Conservation (phyloP, 2,888 invertebrate genomes). For the Chironomus tentans region DNA sequence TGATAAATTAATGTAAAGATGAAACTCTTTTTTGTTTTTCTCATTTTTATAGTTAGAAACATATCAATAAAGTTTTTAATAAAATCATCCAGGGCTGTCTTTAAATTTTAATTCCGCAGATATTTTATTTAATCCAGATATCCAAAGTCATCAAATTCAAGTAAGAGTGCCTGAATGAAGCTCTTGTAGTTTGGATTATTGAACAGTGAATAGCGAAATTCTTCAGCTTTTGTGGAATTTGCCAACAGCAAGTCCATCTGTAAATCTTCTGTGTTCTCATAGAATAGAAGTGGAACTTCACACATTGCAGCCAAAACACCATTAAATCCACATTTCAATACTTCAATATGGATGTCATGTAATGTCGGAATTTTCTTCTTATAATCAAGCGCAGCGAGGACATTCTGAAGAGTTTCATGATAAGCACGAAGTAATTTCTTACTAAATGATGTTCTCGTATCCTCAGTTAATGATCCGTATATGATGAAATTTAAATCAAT, state of each 20-base stretch:
- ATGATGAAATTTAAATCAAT: constrained; percentile 40
- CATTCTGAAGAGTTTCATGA: constrained; percentile 35
- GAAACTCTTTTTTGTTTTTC: constrained; percentile 8
- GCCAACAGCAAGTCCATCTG: constrained; percentile 28
- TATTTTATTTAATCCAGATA: constrained; percentile 35
- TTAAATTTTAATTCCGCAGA: not conserved
- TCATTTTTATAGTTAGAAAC: constrained; percentile 6
- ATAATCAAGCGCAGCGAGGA: constrained; percentile 36
- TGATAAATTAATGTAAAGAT: not conserved
- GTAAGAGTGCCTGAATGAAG: constrained; percentile 37
- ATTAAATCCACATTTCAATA: constrained; percentile 38
- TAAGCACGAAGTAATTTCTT: constrained; percentile 39
- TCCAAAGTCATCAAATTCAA: constrained; percentile 40
- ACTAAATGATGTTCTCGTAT: constrained; percentile 37
- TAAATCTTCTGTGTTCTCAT: constrained; percentile 32
- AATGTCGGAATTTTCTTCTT: constrained; percentile 37
- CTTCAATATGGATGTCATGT: constrained; percentile 38
- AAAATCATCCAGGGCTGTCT: not conserved
- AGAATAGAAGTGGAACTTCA: constrained; percentile 39
- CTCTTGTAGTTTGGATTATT: constrained; percentile 39
- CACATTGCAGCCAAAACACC: constrained; percentile 41
- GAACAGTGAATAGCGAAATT: constrained; percentile 37
- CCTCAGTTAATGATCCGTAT: constrained; percentile 39
- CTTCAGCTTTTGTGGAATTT: constrained; percentile 35
- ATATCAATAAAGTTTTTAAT: constrained; percentile 25